phyloP scores from a whole-genome alignment of 2,797 vertebrate species.

The Ptychobarbus kaznakovi region DNA sequence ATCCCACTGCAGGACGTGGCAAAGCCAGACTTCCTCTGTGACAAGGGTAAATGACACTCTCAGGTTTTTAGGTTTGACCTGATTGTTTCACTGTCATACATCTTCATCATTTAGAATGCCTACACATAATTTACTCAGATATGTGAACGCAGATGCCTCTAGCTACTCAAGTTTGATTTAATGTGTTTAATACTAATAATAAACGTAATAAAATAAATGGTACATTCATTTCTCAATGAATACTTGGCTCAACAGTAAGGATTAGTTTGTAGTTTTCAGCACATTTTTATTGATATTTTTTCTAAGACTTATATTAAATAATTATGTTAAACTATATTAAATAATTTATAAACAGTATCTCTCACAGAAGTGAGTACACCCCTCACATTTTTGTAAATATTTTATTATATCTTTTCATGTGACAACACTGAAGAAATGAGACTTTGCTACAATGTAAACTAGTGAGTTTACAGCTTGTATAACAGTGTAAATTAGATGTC shows the following conservation, averaged over 20 bases:
- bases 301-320: background rate
- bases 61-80: background rate
- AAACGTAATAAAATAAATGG: background rate
- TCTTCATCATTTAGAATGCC: background rate
- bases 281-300: background rate
- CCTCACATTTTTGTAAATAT: no score
- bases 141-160: background rate
- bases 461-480: no score
- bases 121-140: background rate
- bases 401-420: no score
- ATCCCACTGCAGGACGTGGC: slow-evolving; percentile 98
- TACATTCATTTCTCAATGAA: background rate
- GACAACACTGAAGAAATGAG: no score
- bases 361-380: no score
- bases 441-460: no score
- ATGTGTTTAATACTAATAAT: background rate
- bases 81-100: background rate
- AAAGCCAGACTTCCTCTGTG: slow-evolving; percentile 95
- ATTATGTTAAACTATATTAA: background rate
- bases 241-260: background rate
- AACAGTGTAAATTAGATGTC: no score
- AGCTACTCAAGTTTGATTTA: background rate
- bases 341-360: background rate
- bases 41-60: slow-evolving; percentile 84
- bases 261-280: background rate